Percentiles rank a stretch among this genome's conserved stretches.
These are phyloP conservation scores for Acronicta leporina DNA, from an alignment of 2,888 invertebrate genomes.

Conservation along the genomic window DNA sequence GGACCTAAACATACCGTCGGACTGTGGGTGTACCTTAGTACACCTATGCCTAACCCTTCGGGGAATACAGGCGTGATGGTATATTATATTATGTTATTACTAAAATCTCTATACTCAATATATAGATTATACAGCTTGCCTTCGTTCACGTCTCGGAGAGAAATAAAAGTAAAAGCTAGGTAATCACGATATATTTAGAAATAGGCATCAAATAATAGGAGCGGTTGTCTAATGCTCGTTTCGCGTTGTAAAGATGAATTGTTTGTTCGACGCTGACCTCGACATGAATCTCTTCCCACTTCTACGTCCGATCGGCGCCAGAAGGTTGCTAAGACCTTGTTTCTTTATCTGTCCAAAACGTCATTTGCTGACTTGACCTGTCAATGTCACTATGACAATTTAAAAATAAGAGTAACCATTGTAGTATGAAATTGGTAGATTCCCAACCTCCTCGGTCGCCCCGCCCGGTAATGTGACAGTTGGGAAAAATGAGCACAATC, in stretches of 20 bases:
- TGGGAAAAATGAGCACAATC: no score
- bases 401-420: neutral
- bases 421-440: no score
- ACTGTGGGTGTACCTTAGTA: no score
- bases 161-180: neutral
- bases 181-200: neutral
- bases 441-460: no score
- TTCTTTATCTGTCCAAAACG: constrained; percentile 53
- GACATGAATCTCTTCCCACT: constrained; percentile 60
- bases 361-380: constrained; percentile 30
- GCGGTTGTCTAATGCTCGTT: constrained; percentile 10
- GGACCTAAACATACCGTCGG: no score
- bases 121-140: neutral
- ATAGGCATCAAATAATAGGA: constrained; percentile 19
- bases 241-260: constrained; percentile 48
- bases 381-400: constrained; percentile 22
- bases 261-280: constrained; percentile 59
- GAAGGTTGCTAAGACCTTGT: constrained; percentile 57
- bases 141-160: neutral
- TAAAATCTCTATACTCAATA: no score
- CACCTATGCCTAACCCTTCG: no score
- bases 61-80: no score
- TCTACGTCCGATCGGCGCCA: constrained; percentile 56
- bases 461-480: no score
- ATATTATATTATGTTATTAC: no score